A percentile compares a stretch with the other conserved stretches of the same genome.
phyloP scores from a whole-genome alignment of 2,888 invertebrate species.

The Drosophila kokeensis region DNA sequence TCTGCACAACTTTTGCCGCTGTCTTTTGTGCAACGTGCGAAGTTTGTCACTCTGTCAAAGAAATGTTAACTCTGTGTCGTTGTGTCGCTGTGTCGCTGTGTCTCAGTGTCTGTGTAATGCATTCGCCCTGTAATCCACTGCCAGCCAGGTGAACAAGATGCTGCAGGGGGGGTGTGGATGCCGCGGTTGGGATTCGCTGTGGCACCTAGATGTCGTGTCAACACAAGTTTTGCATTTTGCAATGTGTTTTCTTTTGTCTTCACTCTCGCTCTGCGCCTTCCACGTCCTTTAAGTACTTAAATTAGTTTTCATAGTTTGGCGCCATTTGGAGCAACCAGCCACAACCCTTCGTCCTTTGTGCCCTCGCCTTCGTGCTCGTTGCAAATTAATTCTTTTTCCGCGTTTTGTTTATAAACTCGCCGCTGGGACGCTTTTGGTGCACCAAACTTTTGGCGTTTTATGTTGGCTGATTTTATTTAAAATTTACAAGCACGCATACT shows the following conservation, averaged over 20 bases:
- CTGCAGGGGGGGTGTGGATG: neutral
- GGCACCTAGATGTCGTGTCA: constrained; percentile 63
- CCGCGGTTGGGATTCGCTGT: constrained; percentile 2
- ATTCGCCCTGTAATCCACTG: constrained; percentile 56
- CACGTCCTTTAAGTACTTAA: constrained; percentile 66
- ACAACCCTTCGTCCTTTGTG: neutral
- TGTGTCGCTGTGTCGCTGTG: constrained; percentile 17
- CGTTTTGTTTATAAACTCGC: constrained; percentile 60
- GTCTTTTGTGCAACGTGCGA: constrained; percentile 73
- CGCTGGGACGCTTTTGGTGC: constrained; percentile 60
- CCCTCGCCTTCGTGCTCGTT: constrained; percentile 23
- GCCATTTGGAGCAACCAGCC: constrained; percentile 40
- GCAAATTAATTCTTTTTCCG: constrained; percentile 67
- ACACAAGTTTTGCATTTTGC: constrained; percentile 76
- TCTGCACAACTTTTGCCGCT: constrained; percentile 63
- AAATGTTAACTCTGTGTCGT: constrained; percentile 53
- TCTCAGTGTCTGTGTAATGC: constrained; percentile 48
- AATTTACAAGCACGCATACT: constrained; percentile 51
- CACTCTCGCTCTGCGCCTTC: constrained; percentile 5
- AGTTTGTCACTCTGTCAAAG: constrained; percentile 75
- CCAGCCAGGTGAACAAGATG: constrained; percentile 31
- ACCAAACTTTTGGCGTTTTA: constrained; percentile 60
- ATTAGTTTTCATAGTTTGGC: constrained; percentile 76
- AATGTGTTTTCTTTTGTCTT: constrained; percentile 60
- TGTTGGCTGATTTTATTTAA: constrained; percentile 65